Evolutionary conservation across 2,888 invertebrate genomes (phyloP).

Genomic region (Hirudinaria manillensis): DNA sequence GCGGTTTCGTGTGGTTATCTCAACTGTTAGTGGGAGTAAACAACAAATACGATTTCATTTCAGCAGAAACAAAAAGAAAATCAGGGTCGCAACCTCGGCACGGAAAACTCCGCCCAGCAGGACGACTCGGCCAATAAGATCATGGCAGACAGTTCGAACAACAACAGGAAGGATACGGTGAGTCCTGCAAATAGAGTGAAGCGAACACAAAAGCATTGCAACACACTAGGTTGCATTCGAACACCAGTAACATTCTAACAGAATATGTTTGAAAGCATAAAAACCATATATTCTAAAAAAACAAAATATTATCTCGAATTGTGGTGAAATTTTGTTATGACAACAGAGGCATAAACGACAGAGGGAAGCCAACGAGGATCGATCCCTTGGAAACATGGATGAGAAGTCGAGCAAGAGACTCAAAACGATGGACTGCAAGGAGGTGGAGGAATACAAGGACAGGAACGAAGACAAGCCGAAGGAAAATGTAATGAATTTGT

Average conservation of each 20-base stretch:
- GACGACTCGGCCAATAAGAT: background rate
- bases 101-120: background rate
- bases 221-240: too few species aligned
- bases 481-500: background rate
- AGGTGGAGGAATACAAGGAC: constrained; percentile 6
- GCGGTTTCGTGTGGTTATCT: background rate
- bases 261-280: too few species aligned
- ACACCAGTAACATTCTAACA: too few species aligned
- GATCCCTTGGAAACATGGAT: constrained; percentile 49
- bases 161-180: background rate
- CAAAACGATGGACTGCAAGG: constrained; percentile 44
- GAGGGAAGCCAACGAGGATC: constrained; percentile 40
- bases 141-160: background rate
- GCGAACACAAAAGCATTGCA: too few species aligned
- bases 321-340: too few species aligned
- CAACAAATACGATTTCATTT: background rate
- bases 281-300: too few species aligned
- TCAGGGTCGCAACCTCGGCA: background rate
- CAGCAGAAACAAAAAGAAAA: background rate
- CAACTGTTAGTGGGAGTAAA: background rate
- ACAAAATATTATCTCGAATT: too few species aligned
- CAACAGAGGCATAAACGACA: constrained; percentile 20
- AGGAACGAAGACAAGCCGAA: background rate
- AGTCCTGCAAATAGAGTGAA: too few species aligned
- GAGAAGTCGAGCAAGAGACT: constrained; percentile 46